Evolutionary conservation across 2,888 invertebrate genomes (phyloP), one percentile per base, ranked within the genome.

Genomic region (Himalopsyche anomala): DNA sequence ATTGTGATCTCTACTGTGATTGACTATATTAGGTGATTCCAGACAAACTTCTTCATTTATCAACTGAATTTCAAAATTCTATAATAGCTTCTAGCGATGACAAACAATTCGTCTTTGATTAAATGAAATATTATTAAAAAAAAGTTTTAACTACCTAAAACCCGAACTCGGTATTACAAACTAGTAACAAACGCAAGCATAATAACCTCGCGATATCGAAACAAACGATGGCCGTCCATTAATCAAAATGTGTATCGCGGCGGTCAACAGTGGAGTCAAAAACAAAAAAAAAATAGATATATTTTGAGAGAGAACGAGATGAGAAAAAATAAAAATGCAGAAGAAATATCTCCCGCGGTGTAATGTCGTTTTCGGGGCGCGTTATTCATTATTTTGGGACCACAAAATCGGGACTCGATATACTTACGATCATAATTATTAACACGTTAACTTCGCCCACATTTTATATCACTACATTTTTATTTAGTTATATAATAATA

Each of bases 241-340:
- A 74, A 74, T 74, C 74, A 74, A 74, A 74, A 74, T 74, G 74
- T 74, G 74, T 74, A 74, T 74, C 74, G 36, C 74, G 74, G 74
- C 74, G 74, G 74, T 74, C 36, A 74, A 38, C 38, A 8, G 19
- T 28, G 28, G 9, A 28, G 69, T 28, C 69, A n/a, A 38, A 28
- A 38, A 11, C 36, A 74, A 74, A 38, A 45, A 51, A 51, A 74
- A 74, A 62, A 62, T 62, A 5, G 9, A 62, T 36, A 38, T 74
- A 74, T 74, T 74, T 74, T 74, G 74, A 38, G 38, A 74, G 74
- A 74, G 74, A 74, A 36, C 36, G 36, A 74, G n/a, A 74, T 2
- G 15, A 74, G 5, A 74, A 74, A 62, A 62, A 62, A 62, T 62
- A 62, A 62, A 62, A 62, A 62, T 62, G 38, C 15, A 74, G 28